These are phyloP conservation scores for Blera fallax DNA, from an alignment of 2,888 invertebrate species.

Conservation along the genomic window DNA sequence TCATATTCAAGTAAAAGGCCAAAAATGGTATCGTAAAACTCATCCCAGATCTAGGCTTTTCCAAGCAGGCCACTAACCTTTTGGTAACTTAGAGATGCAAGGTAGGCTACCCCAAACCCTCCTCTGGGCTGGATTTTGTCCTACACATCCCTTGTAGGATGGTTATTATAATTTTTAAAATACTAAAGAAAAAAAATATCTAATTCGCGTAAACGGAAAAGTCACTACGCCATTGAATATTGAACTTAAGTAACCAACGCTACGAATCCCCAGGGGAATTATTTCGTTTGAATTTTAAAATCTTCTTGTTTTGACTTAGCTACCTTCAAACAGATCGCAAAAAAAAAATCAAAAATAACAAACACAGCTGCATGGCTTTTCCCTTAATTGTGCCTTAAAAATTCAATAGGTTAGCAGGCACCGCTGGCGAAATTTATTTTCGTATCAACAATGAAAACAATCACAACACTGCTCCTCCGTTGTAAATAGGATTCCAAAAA, in stretches of 20 bases:
- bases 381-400: not conserved
- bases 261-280: not conserved
- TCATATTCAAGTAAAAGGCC: too few species aligned
- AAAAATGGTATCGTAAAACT: too few species aligned
- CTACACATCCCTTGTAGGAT: too few species aligned
- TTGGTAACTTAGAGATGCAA: too few species aligned
- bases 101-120: too few species aligned
- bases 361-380: not conserved
- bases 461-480: not conserved
- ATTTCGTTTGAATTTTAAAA: not conserved
- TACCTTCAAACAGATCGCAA: not conserved
- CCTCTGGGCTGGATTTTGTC: too few species aligned
- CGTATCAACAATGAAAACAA: not conserved
- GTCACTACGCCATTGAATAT: not conserved
- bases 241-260: not conserved
- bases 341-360: not conserved
- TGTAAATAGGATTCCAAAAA: not conserved
- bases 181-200: not conserved
- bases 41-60: too few species aligned
- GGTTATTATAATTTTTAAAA: too few species aligned
- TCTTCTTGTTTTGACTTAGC: not conserved
- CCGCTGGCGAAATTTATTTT: not conserved
- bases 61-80: too few species aligned
- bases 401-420: not conserved
- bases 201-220: not conserved